phyloP scores from a whole-genome alignment of 1,140 invertebrate species.

The Cheumatopsyche charites region DNA sequence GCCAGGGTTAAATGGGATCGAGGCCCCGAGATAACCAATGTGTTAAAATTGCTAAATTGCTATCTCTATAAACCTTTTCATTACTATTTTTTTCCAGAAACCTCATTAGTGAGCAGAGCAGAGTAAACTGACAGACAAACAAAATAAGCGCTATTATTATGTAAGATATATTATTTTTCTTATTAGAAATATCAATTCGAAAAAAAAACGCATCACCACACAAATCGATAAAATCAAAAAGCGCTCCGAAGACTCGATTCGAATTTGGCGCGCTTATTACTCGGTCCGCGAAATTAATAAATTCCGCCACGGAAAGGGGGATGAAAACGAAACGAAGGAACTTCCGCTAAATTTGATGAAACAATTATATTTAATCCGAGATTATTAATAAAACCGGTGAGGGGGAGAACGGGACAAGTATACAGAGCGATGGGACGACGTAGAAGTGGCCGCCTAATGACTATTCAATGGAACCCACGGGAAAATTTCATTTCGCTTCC shows the following conservation, averaged over 20 bases:
- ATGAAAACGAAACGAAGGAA: too few species aligned
- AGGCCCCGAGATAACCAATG: background rate
- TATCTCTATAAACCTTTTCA: background rate
- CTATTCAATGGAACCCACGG: slow-evolving; percentile 36
- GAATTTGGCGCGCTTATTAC: slow-evolving; percentile 20
- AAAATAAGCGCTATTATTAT: too few species aligned
- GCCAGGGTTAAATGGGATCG: slow-evolving; percentile 25
- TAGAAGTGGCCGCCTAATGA: slow-evolving; percentile 38
- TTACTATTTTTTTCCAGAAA: too few species aligned
- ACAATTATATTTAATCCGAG: slow-evolving; percentile 38
- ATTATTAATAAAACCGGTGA: slow-evolving; percentile 37
- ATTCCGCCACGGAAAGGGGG: slow-evolving; percentile 5
- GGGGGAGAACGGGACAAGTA: slow-evolving; percentile 24
- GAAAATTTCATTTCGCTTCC: slow-evolving; percentile 37
- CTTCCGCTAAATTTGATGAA: slow-evolving; percentile 37
- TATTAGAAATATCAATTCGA: too few species aligned
- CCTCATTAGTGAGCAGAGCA: too few species aligned
- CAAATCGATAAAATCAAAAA: too few species aligned
- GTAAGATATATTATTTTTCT: too few species aligned
- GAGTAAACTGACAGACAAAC: too few species aligned
- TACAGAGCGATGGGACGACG: slow-evolving; percentile 28
- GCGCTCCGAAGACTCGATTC: too few species aligned
- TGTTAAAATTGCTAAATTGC: too few species aligned
- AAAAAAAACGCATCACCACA: too few species aligned
- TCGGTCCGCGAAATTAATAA: slow-evolving; percentile 24